These are phyloP conservation scores for Netelia inedita DNA, from an alignment of 2,888 invertebrate genomes.

Conservation along the genomic window DNA sequence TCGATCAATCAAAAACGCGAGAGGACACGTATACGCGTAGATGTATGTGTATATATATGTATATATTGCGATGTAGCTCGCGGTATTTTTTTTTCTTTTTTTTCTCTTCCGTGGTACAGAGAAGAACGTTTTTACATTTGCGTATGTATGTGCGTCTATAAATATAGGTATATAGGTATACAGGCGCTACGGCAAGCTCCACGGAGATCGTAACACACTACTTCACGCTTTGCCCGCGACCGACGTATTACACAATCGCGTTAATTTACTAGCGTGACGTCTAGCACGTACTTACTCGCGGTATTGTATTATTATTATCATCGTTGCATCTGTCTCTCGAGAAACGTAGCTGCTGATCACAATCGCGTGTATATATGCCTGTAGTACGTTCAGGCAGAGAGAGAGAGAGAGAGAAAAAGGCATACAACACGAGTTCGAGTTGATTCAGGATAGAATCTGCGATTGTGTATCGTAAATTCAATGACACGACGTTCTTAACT, in stretches of 20 bases:
- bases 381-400: not conserved
- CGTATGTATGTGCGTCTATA: not conserved
- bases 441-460: constrained; percentile 14
- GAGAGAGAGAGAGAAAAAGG: not conserved
- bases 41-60: not conserved
- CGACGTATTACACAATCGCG: constrained; percentile 61
- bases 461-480: not conserved
- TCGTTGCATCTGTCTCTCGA: constrained; percentile 21
- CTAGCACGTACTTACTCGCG: constrained; percentile 55
- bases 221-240: constrained; percentile 40
- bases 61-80: not conserved
- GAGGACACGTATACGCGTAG: too few species aligned
- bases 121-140: not conserved
- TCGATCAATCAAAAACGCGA: constrained; percentile 1
- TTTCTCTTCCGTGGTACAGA: not conserved
- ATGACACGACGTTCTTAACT: too few species aligned
- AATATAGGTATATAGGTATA: not conserved
- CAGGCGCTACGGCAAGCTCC: not conserved
- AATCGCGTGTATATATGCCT: constrained; percentile 17
- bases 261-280: constrained; percentile 61
- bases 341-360: constrained; percentile 29
- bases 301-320: constrained; percentile 47
- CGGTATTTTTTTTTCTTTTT: not conserved
- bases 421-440: constrained; percentile 8
- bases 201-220: constrained; percentile 38